Percentiles rank a stretch among this genome's conserved stretches.
These are phyloP conservation scores for Lasioglossum lativentre DNA, from an alignment of 2,888 invertebrate genomes.

Conservation along the genomic window DNA sequence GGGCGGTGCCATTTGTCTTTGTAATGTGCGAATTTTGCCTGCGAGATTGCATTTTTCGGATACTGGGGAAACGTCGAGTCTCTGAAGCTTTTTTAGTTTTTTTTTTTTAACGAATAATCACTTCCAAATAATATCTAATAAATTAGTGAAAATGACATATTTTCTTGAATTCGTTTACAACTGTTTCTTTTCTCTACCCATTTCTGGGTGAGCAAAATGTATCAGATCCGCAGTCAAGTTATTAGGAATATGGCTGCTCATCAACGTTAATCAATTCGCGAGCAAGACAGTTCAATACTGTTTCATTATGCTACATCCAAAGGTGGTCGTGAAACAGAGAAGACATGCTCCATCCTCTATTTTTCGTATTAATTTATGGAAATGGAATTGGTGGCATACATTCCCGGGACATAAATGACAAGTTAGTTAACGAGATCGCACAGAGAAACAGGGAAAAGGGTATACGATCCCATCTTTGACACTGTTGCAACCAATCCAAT, in stretches of 20 bases:
- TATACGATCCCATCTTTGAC: not conserved
- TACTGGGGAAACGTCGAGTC: not conserved
- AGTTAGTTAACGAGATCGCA: not conserved
- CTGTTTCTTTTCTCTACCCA: not conserved
- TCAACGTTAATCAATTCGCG: not conserved
- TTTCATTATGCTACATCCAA: not conserved
- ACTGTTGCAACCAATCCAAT: not conserved
- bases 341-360: not conserved
- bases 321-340: not conserved
- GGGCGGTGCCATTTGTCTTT: not conserved
- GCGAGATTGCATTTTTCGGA: not conserved
- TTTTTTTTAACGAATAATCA: not conserved
- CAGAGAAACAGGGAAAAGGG: not conserved
- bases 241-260: not conserved
- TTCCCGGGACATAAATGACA: not conserved
- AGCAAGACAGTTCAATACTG: not conserved
- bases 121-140: not conserved
- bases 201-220: not conserved
- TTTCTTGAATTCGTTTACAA: too few relatives aligned
- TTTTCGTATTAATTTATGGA: slow-evolving; percentile 5
- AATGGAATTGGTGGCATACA: not conserved
- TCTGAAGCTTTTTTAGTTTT: not conserved
- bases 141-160: not conserved
- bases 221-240: not conserved
- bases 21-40: not conserved